A percentile compares a stretch with the other conserved stretches of the same genome.
Conservation (phyloP, 2,113 vertebrate species). For the Podocnemis expansa region DNA sequence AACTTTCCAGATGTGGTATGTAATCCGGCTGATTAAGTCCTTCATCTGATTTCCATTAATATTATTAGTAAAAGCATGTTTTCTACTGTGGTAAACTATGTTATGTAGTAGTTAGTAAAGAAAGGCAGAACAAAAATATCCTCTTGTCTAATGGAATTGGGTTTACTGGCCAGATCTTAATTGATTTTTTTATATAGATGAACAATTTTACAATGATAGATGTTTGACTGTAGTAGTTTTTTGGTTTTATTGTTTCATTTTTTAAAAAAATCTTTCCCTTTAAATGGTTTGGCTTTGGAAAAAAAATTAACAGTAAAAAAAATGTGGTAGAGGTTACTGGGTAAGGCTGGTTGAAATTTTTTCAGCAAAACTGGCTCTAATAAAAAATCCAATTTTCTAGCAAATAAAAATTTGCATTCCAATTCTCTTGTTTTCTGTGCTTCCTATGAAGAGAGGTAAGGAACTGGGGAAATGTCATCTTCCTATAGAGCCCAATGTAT, state of each 20-base stretch:
- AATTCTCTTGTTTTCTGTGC: neutral
- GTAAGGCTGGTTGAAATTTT: neutral
- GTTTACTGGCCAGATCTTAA: neutral
- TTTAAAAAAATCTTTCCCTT: neutral
- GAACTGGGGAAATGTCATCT: neutral
- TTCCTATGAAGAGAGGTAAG: neutral
- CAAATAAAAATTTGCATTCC: neutral
- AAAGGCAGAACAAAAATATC: accelerated
- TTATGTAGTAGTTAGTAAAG: neutral
- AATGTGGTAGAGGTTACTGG: neutral
- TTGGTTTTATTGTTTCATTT: too few species aligned
- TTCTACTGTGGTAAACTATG: neutral
- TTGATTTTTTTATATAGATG: neutral
- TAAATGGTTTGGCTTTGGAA: neutral
- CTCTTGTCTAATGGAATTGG: neutral
- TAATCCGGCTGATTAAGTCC: neutral
- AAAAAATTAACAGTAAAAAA: neutral
- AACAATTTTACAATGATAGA: neutral
- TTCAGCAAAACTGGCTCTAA: neutral
- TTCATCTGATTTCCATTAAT: neutral
- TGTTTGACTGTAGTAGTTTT: neutral
- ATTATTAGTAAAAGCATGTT: neutral
- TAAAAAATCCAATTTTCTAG: neutral
- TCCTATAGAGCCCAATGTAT: neutral
- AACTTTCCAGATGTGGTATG: neutral